Conservation (phyloP, 2,113 vertebrate genomes). For the Ictidomys tridecemlineatus region DNA sequence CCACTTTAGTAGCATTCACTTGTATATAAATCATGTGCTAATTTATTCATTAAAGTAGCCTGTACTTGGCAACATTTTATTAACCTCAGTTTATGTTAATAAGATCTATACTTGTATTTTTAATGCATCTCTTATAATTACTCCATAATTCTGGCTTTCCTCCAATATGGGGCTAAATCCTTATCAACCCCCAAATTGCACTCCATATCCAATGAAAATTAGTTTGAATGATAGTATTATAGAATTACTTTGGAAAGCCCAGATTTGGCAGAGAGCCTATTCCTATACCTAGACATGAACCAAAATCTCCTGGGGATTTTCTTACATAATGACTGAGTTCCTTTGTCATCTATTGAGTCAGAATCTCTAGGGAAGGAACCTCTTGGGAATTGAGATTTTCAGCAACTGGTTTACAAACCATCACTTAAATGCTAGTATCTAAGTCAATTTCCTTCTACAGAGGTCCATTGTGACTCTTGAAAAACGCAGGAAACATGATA, state of each 20-base stretch:
- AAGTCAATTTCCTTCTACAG: neutral
- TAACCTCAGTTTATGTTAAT: conserved; percentile 73
- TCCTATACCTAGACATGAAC: neutral
- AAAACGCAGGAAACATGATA: neutral
- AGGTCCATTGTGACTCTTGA: neutral
- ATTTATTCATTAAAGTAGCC: conserved; percentile 79
- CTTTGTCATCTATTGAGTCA: neutral
- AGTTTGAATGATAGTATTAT: neutral
- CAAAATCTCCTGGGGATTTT: neutral
- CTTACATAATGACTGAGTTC: neutral
- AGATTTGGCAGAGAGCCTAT: neutral
- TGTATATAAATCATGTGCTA: conserved; percentile 77
- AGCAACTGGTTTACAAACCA: neutral
- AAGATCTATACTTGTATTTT: conserved; percentile 53
- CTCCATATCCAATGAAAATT: neutral
- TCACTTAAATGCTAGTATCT: neutral
- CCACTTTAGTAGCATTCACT: conserved; percentile 46
- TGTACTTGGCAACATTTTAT: conserved; percentile 73
- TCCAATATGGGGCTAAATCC: neutral
- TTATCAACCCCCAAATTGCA: neutral
- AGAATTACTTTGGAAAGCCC: neutral
- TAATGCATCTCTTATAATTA: conserved; percentile 68
- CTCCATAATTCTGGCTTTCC: conserved; percentile 59
- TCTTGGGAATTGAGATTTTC: neutral
- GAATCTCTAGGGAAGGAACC: neutral